Conservation (phyloP, 2,113 vertebrate genomes). For the Dicerorhinus sumatrensis region DNA sequence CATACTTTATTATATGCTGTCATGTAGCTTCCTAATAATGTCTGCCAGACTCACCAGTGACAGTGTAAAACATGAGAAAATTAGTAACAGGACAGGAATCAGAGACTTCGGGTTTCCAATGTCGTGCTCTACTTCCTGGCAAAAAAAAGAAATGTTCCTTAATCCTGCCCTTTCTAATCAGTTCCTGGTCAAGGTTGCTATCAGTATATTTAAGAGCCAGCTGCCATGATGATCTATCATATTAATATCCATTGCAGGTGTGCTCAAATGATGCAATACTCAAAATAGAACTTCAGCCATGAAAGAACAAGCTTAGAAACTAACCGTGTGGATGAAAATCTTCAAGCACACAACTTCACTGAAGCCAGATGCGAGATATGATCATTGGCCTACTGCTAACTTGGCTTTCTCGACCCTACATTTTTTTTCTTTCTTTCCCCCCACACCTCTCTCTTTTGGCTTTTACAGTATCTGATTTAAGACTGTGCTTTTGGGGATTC, state of each 20-base stretch:
- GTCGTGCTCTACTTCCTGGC: conserved; percentile 67
- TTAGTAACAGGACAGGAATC: conserved; percentile 78
- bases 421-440: not conserved
- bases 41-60: conserved; percentile 74
- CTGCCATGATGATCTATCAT: conserved; percentile 78
- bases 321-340: conserved; percentile 65
- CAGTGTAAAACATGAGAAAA: conserved; percentile 80
- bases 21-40: conserved; percentile 81
- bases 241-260: conserved; percentile 75
- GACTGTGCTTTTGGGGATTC: conserved; percentile 75
- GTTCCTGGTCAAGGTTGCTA: conserved; percentile 80
- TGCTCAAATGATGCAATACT: conserved; percentile 65
- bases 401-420: conserved; percentile 56
- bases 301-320: conserved; percentile 74
- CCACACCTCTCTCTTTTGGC: not conserved
- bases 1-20: conserved; percentile 83
- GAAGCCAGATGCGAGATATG: conserved; percentile 1
- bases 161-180: conserved; percentile 81
- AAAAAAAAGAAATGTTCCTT: conserved; percentile 49
- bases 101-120: conserved; percentile 78
- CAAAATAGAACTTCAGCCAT: conserved; percentile 66
- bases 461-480: conserved; percentile 79
- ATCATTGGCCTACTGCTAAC: conserved; percentile 50
- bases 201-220: conserved; percentile 60
- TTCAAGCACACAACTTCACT: conserved; percentile 63